Evolutionary conservation across 1,140 invertebrate species (phyloP).

Genomic region (Agraylea sexmaculata): DNA sequence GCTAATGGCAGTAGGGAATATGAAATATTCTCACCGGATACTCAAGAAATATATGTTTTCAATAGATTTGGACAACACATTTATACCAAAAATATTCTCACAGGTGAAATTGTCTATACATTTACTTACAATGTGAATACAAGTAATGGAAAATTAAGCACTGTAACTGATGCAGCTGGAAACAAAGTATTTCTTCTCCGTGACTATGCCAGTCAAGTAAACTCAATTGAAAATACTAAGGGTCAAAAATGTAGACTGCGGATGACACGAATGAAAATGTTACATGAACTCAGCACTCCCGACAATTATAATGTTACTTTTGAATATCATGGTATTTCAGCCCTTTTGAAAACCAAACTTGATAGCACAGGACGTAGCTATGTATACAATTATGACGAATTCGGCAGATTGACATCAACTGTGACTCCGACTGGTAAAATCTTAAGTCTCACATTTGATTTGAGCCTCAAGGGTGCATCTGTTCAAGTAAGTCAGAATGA

Average conservation of each 20-base stretch:
- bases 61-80: slow-evolving; percentile 93
- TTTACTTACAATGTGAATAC: slow-evolving; percentile 96
- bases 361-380: slow-evolving; percentile 85
- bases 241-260: slow-evolving; percentile 82
- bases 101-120: slow-evolving; percentile 79
- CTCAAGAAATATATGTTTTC: slow-evolving; percentile 91
- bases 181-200: slow-evolving; percentile 84
- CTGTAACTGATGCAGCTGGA: slow-evolving; percentile 84
- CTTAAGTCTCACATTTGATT: slow-evolving; percentile 72
- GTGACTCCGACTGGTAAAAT: slow-evolving; percentile 88
- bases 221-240: slow-evolving; percentile 89
- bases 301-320: slow-evolving; percentile 89
- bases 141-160: slow-evolving; percentile 86
- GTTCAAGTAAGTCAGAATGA: slow-evolving; percentile 76
- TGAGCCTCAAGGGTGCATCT: slow-evolving; percentile 77
- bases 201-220: slow-evolving; percentile 79
- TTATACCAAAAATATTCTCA: slow-evolving; percentile 83
- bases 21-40: slow-evolving; percentile 90
- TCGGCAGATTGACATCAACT: slow-evolving; percentile 78
- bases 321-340: slow-evolving; percentile 82
- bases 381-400: slow-evolving; percentile 92
- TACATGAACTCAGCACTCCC: slow-evolving; percentile 78
- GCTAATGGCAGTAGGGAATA: slow-evolving; percentile 75
- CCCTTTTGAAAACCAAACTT: slow-evolving; percentile 75
- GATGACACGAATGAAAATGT: slow-evolving; percentile 79